phyloP scores from a whole-genome alignment of 2,113 vertebrate genomes.

The Bubo blakistoni region DNA sequence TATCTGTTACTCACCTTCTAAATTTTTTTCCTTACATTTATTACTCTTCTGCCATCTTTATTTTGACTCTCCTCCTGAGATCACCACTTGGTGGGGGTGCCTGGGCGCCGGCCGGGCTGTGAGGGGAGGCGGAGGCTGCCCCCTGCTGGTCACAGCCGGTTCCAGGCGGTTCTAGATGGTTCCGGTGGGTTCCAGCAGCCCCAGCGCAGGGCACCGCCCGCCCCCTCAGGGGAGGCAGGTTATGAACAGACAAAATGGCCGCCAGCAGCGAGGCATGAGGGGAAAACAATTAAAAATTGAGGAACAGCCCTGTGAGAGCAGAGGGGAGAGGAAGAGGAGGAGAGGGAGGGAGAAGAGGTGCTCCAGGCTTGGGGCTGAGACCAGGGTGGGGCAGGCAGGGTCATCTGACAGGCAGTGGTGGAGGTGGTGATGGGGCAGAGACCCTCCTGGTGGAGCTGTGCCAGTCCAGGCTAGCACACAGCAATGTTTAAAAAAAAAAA shows the following conservation, averaged over 20 bases:
- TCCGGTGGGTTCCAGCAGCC: neutral
- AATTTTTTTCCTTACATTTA: neutral
- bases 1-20: neutral
- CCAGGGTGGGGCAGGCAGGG: too few relatives aligned
- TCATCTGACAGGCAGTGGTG: too few relatives aligned
- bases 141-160: accelerated
- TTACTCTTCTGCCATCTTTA: neutral
- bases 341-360: neutral
- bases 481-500: neutral
- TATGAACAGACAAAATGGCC: neutral
- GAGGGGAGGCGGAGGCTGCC: neutral
- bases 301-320: accelerated
- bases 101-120: accelerated
- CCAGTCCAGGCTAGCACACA: neutral
- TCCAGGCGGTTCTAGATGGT: accelerated
- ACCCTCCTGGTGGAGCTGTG: neutral
- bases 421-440: neutral
- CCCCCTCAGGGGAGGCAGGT: neutral
- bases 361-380: too few relatives aligned
- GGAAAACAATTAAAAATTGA: neutral
- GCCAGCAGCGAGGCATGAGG: accelerated
- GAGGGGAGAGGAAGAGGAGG: accelerated
- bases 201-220: accelerated
- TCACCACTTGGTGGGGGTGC: too few relatives aligned
- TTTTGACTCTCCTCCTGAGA: neutral